phyloP scores from a whole-genome alignment of 1,140 invertebrate species.

The Drosophila asahinai region DNA sequence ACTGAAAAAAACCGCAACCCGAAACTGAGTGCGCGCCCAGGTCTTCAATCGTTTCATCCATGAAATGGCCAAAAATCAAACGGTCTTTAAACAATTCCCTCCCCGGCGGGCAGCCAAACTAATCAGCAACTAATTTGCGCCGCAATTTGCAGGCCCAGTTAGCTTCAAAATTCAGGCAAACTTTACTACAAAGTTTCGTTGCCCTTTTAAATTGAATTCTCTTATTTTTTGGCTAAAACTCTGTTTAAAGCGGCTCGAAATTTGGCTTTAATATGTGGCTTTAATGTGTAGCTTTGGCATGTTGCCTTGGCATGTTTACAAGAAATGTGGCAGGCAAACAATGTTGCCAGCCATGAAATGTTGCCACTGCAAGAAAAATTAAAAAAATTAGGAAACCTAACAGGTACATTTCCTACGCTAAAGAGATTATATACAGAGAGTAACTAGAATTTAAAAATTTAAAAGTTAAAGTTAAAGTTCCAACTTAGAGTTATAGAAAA shows the following conservation, averaged over 20 bases:
- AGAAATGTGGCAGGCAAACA: neutral
- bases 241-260: conserved; percentile 1
- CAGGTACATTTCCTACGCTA: no score
- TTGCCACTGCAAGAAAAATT: neutral
- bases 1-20: conserved; percentile 16
- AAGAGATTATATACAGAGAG: no score
- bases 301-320: neutral
- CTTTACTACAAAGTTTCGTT: neutral
- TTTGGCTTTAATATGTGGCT: neutral
- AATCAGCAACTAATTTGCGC: conserved; percentile 74
- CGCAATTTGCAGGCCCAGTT: conserved; percentile 58
- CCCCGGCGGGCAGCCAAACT: conserved; percentile 47
- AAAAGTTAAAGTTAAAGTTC: neutral
- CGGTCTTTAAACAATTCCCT: conserved; percentile 41
- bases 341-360: neutral
- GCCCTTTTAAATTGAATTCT: conserved; percentile 12
- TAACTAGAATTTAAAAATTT: no score
- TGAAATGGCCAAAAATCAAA: conserved; percentile 46
- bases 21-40: conserved; percentile 1
- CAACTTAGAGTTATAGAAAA: no score
- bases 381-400: no score
- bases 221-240: neutral
- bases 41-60: conserved; percentile 10
- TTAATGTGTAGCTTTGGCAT: no score
- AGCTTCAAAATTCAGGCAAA: conserved; percentile 10